phyloP scores from a whole-genome alignment of 2,113 vertebrate genomes.

The Gymnorhina tibicen region DNA sequence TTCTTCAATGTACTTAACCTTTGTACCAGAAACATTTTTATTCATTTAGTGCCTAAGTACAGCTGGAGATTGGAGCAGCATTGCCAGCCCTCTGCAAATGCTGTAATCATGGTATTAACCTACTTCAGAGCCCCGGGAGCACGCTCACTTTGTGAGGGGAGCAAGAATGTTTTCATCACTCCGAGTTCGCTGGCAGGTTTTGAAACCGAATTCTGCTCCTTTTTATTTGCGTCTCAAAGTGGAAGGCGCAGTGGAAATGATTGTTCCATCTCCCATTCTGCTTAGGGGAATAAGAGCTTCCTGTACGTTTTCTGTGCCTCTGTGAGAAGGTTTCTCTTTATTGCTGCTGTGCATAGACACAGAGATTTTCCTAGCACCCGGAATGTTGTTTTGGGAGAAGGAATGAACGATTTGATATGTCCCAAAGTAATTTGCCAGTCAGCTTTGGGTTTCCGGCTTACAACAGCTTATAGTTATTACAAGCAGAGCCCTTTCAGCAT shows the following conservation, averaged over 20 bases:
- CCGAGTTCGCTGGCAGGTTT: not conserved
- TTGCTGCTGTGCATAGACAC: not conserved
- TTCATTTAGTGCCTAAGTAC: not conserved
- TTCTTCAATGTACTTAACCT: conserved; percentile 29
- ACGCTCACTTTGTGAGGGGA: not conserved
- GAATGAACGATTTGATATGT: not conserved
- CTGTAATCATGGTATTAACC: conserved; percentile 45
- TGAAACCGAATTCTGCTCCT: not conserved
- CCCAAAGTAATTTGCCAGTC: not conserved
- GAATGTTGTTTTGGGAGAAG: not conserved
- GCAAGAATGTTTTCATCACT: not conserved
- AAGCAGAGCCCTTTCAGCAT: not conserved
- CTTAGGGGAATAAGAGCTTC: not conserved
- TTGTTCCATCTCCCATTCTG: not conserved
- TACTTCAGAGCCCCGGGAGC: not conserved
- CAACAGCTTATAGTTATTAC: not conserved
- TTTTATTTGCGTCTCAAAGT: not conserved
- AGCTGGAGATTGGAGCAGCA: conserved; percentile 17
- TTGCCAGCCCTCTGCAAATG: conserved; percentile 8
- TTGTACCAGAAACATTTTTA: not conserved
- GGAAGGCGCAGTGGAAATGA: not conserved
- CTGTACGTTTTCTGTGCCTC: not conserved
- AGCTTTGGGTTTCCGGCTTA: not conserved
- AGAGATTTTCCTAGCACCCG: not conserved
- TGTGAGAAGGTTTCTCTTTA: not conserved